Percentiles rank a stretch among this genome's conserved stretches.
phyloP scores from a whole-genome alignment of 2,888 invertebrate species.

The Bruchidius siliquastri region DNA sequence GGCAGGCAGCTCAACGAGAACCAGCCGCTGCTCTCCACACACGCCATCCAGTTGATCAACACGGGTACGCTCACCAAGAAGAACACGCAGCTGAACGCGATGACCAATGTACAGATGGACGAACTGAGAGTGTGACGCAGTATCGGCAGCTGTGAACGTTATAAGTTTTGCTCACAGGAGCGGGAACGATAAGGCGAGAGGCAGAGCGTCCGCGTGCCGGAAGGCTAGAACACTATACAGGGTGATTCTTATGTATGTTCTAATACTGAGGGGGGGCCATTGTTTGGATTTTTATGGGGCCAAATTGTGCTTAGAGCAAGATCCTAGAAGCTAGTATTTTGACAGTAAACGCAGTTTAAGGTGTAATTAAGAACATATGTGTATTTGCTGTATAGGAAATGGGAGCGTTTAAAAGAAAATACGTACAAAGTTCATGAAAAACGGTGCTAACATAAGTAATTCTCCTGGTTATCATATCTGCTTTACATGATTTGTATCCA shows the following conservation, averaged over 20 bases:
- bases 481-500: too few relatives aligned
- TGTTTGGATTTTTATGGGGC: too few relatives aligned
- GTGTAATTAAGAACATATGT: too few relatives aligned
- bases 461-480: too few relatives aligned
- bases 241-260: not conserved
- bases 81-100: constrained; percentile 62
- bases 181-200: not conserved
- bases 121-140: constrained; percentile 78
- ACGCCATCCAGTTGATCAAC: constrained; percentile 74
- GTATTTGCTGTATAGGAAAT: too few relatives aligned
- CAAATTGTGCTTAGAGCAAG: too few relatives aligned
- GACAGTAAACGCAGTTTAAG: too few relatives aligned
- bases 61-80: constrained; percentile 74
- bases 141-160: not conserved
- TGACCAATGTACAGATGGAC: constrained; percentile 63
- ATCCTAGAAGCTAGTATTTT: too few relatives aligned
- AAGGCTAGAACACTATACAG: not conserved
- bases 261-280: too few relatives aligned
- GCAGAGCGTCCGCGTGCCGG: not conserved
- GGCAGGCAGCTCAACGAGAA: constrained; percentile 57
- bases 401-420: too few relatives aligned
- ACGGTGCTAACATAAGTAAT: too few relatives aligned
- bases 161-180: not conserved
- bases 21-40: constrained; percentile 66
- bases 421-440: too few relatives aligned